A percentile compares a stretch with the other conserved stretches of the same genome.
These are phyloP conservation scores for Philotrypesis tridentata DNA, from an alignment of 1,140 invertebrate species.

Conservation along the genomic window DNA sequence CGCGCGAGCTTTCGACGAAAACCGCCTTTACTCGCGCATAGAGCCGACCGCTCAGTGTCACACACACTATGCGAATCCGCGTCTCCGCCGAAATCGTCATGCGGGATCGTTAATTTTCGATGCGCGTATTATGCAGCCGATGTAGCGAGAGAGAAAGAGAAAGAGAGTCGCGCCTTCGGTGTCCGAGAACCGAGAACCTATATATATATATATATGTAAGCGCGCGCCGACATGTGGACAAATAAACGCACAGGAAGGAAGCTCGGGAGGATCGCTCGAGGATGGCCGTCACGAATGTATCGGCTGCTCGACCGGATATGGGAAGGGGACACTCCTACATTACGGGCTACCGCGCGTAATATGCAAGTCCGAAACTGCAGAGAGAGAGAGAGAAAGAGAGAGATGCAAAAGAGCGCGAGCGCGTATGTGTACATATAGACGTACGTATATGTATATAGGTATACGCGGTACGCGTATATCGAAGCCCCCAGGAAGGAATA, in stretches of 20 bases:
- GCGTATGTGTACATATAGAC: neutral
- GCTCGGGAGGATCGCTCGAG: neutral
- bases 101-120: neutral
- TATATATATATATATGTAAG: no score
- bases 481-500: neutral
- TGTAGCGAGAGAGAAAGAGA: no score
- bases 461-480: no score
- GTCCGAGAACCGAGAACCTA: no score
- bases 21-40: no score
- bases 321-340: neutral
- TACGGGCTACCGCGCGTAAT: neutral
- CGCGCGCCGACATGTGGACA: no score
- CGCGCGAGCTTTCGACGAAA: no score
- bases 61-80: no score
- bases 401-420: neutral
- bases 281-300: slow-evolving; percentile 32
- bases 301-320: slow-evolving; percentile 30
- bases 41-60: no score
- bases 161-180: neutral
- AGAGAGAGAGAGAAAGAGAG: neutral
- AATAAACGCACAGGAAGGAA: slow-evolving; percentile 38
- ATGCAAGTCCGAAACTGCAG: no score
- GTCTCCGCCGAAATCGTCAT: no score
- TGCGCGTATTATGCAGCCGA: neutral
- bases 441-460: no score